Conservation (phyloP, 1,140 invertebrate species). For the Platyscapa corneri region DNA sequence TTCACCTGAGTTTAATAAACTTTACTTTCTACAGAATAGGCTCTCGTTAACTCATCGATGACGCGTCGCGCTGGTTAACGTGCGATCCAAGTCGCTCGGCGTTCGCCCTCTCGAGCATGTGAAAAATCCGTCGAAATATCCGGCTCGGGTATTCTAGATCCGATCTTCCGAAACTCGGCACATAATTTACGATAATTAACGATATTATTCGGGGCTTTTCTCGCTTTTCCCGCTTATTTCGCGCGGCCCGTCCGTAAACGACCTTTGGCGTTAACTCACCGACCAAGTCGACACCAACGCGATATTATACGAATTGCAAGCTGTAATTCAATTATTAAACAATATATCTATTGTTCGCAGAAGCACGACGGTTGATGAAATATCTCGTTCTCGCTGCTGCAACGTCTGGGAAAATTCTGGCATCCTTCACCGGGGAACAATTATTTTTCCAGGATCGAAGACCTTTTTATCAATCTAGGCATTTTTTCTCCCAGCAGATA, state of each 20-base stretch:
- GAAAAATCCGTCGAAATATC: not conserved
- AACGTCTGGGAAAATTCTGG: not conserved
- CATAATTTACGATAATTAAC: not conserved
- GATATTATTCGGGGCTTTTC: too few species aligned
- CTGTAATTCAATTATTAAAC: too few species aligned
- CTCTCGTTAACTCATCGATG: conserved; percentile 34
- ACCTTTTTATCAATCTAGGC: not conserved
- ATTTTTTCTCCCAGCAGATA: not conserved
- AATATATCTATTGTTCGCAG: not conserved
- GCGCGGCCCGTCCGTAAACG: too few species aligned
- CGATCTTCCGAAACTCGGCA: not conserved
- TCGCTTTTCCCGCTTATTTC: too few species aligned
- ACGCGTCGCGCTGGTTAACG: conserved; percentile 15
- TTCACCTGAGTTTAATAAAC: conserved; percentile 25
- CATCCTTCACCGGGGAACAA: not conserved
- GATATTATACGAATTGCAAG: too few species aligned
- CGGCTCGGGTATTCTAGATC: not conserved
- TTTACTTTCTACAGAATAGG: not conserved
- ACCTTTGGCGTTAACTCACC: too few species aligned
- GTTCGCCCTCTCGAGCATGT: not conserved
- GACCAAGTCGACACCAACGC: too few species aligned
- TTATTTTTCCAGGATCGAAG: not conserved
- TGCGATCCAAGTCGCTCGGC: not conserved
- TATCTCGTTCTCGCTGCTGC: not conserved
- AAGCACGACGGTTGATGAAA: not conserved